These are phyloP conservation scores for Muscicapa adusta DNA, from an alignment of 2,113 vertebrate genomes.

Conservation along the genomic window DNA sequence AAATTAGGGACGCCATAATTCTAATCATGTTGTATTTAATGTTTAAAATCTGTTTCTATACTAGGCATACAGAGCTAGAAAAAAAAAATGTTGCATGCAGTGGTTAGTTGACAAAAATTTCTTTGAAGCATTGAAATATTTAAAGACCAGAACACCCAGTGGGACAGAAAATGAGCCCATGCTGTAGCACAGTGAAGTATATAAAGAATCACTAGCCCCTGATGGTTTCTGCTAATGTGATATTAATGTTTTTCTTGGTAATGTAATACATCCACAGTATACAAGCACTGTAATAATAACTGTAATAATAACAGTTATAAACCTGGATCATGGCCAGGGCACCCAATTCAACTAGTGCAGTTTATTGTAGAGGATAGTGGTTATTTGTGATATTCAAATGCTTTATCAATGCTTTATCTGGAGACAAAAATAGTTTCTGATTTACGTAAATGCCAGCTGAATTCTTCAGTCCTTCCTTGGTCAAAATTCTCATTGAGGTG, in stretches of 20 bases:
- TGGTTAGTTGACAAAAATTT: conserved; percentile 1
- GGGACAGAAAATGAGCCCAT: conserved; percentile 27
- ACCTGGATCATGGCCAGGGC: conserved; percentile 33
- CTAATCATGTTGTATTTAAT: background rate
- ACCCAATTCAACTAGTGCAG: background rate
- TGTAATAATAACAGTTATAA: conserved; percentile 10
- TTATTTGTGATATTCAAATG: background rate
- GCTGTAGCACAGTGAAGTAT: background rate
- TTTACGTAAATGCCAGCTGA: background rate
- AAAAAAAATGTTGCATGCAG: background rate
- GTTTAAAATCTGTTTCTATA: background rate
- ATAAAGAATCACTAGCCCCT: conserved; percentile 14
- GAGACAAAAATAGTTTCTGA: background rate
- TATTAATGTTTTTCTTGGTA: conserved; percentile 48
- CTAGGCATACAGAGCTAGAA: background rate
- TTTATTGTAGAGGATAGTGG: background rate
- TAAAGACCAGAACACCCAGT: conserved; percentile 9
- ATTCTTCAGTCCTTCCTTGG: background rate
- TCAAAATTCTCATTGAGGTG: background rate
- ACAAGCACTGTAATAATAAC: conserved; percentile 23
- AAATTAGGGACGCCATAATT: background rate
- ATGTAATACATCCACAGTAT: conserved; percentile 40
- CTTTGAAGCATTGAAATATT: conserved; percentile 36
- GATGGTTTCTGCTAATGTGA: conserved; percentile 33
- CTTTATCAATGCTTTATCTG: background rate